Evolutionary conservation across 1,140 invertebrate species (phyloP).

Genomic region (Semibalanus balanoides): DNA sequence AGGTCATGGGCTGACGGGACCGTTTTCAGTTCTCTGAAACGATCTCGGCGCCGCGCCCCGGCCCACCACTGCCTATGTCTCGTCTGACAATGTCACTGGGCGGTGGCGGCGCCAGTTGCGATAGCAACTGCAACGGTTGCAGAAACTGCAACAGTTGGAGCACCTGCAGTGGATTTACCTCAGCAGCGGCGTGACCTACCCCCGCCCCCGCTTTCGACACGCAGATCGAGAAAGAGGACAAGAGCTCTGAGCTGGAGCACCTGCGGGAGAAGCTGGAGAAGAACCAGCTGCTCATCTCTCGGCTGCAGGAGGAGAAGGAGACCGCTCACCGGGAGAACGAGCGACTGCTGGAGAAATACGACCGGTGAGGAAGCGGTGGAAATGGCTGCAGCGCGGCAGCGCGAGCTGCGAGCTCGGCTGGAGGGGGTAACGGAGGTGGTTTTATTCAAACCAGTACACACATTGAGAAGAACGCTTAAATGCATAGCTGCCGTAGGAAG

Average conservation of each 20-base stretch:
- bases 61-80: too few relatives aligned
- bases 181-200: neutral
- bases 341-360: conserved; percentile 81
- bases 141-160: too few relatives aligned
- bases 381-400: too few relatives aligned
- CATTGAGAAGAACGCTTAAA: too few relatives aligned
- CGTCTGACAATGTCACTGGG: neutral
- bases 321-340: conserved; percentile 76
- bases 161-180: too few relatives aligned
- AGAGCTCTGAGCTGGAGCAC: conserved; percentile 66
- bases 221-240: conserved; percentile 70
- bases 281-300: conserved; percentile 55
- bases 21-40: too few relatives aligned
- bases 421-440: too few relatives aligned
- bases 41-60: too few relatives aligned
- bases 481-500: too few relatives aligned
- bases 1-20: too few relatives aligned
- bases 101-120: neutral
- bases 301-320: conserved; percentile 75
- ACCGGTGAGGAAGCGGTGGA: conserved; percentile 44
- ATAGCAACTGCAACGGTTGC: neutral
- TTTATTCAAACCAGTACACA: too few relatives aligned
- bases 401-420: too few relatives aligned
- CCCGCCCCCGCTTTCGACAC: conserved; percentile 17
- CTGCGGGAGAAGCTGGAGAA: conserved; percentile 82